phyloP scores from a whole-genome alignment of 2,888 invertebrate species.

The Chromoteleia sp. region DNA sequence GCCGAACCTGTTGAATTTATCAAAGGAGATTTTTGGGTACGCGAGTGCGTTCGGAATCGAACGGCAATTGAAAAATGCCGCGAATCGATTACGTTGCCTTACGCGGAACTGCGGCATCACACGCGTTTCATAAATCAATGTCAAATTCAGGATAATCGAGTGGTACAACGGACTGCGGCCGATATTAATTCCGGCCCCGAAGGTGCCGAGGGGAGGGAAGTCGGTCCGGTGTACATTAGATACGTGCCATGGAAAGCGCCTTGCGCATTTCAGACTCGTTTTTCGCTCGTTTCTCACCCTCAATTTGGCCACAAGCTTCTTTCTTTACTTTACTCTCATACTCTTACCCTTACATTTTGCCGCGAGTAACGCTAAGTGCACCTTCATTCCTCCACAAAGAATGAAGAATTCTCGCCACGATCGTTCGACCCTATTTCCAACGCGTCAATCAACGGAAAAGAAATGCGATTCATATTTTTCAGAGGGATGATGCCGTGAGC shows the following conservation, averaged over 20 bases:
- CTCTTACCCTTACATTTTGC: conserved; percentile 54
- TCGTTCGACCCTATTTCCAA: conserved; percentile 71
- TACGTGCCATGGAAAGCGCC: conserved; percentile 75
- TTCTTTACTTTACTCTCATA: conserved; percentile 65
- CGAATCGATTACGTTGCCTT: conserved; percentile 67
- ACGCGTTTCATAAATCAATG: conserved; percentile 81
- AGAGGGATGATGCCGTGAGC: conserved; percentile 49
- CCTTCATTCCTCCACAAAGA: conserved; percentile 57
- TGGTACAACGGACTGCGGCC: conserved; percentile 72
- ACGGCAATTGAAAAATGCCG: conserved; percentile 56
- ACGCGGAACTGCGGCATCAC: conserved; percentile 73
- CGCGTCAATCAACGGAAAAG: conserved; percentile 69
- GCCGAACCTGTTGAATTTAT: conserved; percentile 69
- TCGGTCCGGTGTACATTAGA: conserved; percentile 66
- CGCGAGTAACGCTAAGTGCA: conserved; percentile 67
- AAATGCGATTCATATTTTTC: conserved; percentile 69
- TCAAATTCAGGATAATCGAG: conserved; percentile 81
- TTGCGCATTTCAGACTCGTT: conserved; percentile 75
- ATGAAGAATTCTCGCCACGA: conserved; percentile 71
- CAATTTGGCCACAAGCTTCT: conserved; percentile 69
- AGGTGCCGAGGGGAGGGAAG: conserved; percentile 25
- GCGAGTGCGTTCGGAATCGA: conserved; percentile 52
- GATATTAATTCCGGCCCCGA: conserved; percentile 69
- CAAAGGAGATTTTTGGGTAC: conserved; percentile 54
- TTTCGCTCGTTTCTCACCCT: conserved; percentile 71